phyloP scores from a whole-genome alignment of 1,140 invertebrate species.

The Microvelia longipes region DNA sequence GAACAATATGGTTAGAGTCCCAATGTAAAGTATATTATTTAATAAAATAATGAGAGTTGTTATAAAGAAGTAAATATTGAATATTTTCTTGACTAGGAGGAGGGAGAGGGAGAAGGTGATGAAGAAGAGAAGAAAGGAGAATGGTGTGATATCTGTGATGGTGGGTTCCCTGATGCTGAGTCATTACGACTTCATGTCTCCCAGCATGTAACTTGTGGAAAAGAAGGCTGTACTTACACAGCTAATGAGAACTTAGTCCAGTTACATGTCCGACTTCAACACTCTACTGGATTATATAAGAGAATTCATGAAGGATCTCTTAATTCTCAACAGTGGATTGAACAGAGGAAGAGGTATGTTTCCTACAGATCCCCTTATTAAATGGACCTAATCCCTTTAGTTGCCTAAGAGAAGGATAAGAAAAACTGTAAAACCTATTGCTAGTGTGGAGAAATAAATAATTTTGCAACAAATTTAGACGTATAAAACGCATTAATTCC shows the following conservation, averaged over 20 bases:
- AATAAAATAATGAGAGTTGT: too few relatives aligned
- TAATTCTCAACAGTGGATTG: constrained; percentile 57
- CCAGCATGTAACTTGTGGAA: constrained; percentile 55
- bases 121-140: constrained; percentile 9
- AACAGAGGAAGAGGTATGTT: constrained; percentile 51
- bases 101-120: neutral
- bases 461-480: neutral
- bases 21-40: too few relatives aligned
- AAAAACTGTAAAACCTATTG: neutral
- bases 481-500: too few relatives aligned
- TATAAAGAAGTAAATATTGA: too few relatives aligned
- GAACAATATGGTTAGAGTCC: too few relatives aligned
- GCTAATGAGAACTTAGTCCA: constrained; percentile 61
- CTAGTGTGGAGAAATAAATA: neutral
- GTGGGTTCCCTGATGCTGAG: constrained; percentile 42
- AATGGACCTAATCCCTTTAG: neutral
- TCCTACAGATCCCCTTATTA: too few relatives aligned
- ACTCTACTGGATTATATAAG: constrained; percentile 56
- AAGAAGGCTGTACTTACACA: constrained; percentile 66
- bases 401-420: neutral
- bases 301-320: constrained; percentile 49
- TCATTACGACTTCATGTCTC: constrained; percentile 44
- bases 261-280: constrained; percentile 65
- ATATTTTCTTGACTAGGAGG: too few relatives aligned
- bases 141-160: constrained; percentile 59